Evolutionary conservation across 2,888 invertebrate genomes (phyloP).

Genomic region (Erannis defoliaria): DNA sequence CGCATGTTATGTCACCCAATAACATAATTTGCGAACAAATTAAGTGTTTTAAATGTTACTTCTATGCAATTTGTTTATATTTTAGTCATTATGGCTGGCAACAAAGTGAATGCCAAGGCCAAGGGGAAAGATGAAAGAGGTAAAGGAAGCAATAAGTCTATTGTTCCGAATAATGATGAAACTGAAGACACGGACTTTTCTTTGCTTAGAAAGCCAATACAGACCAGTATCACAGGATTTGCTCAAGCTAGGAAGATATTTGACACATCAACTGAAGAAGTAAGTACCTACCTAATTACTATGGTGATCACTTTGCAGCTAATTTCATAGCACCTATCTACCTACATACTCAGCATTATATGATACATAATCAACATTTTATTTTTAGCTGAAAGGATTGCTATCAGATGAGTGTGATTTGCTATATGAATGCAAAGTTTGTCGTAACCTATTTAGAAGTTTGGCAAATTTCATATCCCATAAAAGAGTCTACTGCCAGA

Average conservation of each 20-base stretch:
- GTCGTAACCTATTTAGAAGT: constrained; percentile 94
- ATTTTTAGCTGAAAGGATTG: constrained; percentile 89
- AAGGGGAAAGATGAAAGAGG: constrained; percentile 75
- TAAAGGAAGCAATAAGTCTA: constrained; percentile 65
- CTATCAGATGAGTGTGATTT: constrained; percentile 94
- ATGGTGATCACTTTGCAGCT: not conserved
- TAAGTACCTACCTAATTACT: constrained; percentile 72
- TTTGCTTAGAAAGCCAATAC: constrained; percentile 88
- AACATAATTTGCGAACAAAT: constrained; percentile 14
- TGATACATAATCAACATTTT: constrained; percentile 1
- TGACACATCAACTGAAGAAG: constrained; percentile 92
- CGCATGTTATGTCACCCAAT: constrained; percentile 32
- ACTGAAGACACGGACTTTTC: constrained; percentile 83
- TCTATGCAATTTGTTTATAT: constrained; percentile 5
- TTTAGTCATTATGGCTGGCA: constrained; percentile 70
- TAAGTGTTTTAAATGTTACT: not conserved
- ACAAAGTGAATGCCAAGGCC: constrained; percentile 74
- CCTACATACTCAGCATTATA: not conserved
- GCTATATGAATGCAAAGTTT: constrained; percentile 95
- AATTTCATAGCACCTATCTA: not conserved
- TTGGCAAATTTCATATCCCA: constrained; percentile 96
- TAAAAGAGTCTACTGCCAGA: constrained; percentile 93
- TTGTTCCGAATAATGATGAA: constrained; percentile 69
- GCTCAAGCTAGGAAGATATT: constrained; percentile 90
- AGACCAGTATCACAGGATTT: constrained; percentile 89